Evolutionary conservation across 2,113 vertebrate species (phyloP).

Genomic region (Colaptes auratus): DNA sequence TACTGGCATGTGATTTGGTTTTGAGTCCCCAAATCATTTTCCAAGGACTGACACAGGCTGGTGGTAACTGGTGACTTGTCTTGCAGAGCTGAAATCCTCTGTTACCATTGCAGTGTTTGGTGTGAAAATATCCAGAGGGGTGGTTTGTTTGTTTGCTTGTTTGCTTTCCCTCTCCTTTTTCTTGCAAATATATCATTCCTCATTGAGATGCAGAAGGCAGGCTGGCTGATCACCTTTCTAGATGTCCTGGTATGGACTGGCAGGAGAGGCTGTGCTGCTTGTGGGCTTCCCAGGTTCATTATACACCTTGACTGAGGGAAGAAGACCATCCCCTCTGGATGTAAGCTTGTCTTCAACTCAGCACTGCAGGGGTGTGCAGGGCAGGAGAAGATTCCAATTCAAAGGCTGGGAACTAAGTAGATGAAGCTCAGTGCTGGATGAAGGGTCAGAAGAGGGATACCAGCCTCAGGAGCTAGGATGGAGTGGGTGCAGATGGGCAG

Average conservation of each 20-base stretch:
- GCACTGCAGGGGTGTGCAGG: neutral
- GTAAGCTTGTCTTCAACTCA: neutral
- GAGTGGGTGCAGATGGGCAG: neutral
- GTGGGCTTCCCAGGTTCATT: rapidly evolving
- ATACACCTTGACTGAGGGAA: rapidly evolving
- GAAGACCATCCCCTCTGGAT: neutral
- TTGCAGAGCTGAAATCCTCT: neutral
- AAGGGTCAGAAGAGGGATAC: neutral
- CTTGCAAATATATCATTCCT: neutral
- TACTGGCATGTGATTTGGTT: rapidly evolving
- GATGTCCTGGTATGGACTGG: neutral
- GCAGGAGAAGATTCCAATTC: neutral
- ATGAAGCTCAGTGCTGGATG: neutral
- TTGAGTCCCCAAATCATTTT: rapidly evolving
- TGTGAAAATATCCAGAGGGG: neutral
- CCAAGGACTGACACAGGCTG: neutral
- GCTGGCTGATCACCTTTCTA: neutral
- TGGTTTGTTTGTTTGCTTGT: neutral
- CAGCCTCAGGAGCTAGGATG: rapidly evolving
- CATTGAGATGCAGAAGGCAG: neutral
- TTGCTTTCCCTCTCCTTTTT: neutral
- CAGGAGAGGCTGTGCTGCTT: neutral
- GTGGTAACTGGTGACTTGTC: rapidly evolving
- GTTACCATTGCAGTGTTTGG: rapidly evolving
- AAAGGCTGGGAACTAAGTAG: neutral